Evolutionary conservation across 2,113 vertebrate species (phyloP).

Genomic region (Ameiurus melas): DNA sequence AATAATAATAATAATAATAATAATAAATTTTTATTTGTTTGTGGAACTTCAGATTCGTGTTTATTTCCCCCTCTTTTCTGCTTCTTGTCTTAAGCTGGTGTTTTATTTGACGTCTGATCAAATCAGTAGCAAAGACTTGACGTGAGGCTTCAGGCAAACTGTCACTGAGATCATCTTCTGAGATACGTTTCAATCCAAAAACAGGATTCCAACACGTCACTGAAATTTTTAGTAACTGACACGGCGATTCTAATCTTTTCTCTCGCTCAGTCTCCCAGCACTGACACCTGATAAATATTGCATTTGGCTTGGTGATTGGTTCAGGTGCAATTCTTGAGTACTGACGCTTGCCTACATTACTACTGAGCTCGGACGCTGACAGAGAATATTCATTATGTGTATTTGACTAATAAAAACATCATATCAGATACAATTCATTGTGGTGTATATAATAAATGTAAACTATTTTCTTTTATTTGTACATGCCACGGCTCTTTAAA

Average conservation of each 20-base stretch:
- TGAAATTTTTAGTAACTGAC: constrained; percentile 32
- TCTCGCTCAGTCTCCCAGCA: not conserved
- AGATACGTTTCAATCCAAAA: constrained; percentile 24
- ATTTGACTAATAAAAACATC: not conserved
- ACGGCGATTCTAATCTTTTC: constrained; percentile 7
- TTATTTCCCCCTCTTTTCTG: not conserved
- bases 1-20: not conserved
- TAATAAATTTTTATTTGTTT: not conserved
- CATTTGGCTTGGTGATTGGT: not conserved
- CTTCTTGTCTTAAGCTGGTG: not conserved
- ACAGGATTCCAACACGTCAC: not conserved
- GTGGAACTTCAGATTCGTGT: too few species aligned
- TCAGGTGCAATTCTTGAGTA: constrained; percentile 3
- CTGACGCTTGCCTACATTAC: not conserved
- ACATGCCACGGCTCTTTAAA: too few species aligned
- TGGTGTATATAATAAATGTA: too few species aligned
- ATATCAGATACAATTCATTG: not conserved
- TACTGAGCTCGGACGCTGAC: not conserved
- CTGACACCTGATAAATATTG: constrained; percentile 30
- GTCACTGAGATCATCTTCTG: constrained; percentile 3
- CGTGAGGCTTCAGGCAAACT: not conserved
- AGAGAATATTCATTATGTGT: not conserved
- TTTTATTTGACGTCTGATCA: not conserved
- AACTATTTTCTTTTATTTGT: too few species aligned
- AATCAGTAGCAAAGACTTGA: not conserved